Evolutionary conservation across 2,797 vertebrate genomes (phyloP), one percentile per base, ranked within the genome.

Genomic region (Geotrypetes seraphini): DNA sequence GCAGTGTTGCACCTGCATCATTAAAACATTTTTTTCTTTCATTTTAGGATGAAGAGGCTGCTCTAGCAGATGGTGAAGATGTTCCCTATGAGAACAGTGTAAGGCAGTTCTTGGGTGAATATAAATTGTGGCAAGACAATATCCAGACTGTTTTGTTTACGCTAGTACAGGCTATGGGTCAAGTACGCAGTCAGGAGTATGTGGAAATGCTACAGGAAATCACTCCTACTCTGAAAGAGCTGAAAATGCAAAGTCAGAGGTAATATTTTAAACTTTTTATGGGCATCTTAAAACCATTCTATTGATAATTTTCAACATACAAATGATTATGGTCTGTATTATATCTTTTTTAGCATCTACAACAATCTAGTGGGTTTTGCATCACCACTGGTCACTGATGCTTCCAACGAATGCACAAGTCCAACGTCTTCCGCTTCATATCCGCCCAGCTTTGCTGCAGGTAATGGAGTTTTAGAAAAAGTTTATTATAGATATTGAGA

Each of bases 111-210:
- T 78, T 98, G 66, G 71, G 86, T 1, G 90, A 98, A 78, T 97
- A 99, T 78, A 97, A 97, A 59, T 91, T 87, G 0, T 99, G 96
- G 96, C 96, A 99, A 60, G 94, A 99, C 73, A 97, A 95, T 68
- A 87, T 97, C 69, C 96, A 99, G 79, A 87, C 94, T 4, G 93
- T 94, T 47, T 58, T 99, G 33, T 97, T 97, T 72, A 97, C 92
- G 0, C 83, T 98, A 60, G 90, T 98, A 38, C 94, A 99, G 70
- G 89, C 92, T 50, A 91, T 91, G 25, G 93, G 93, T 34, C 93
- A 96, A 72, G 81, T 89, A 3, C 89, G 88, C 52, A 92, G 66
- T 76, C 87, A 87, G 40, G 93, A 99, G 60, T 92, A 97, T 17
- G 71, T 79, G 14, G 94, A 96, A 48, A 87, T 98, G 57, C 82